Evolutionary conservation across 2,888 invertebrate genomes (phyloP).

Genomic region (Caenorhabditis sulstoni): DNA sequence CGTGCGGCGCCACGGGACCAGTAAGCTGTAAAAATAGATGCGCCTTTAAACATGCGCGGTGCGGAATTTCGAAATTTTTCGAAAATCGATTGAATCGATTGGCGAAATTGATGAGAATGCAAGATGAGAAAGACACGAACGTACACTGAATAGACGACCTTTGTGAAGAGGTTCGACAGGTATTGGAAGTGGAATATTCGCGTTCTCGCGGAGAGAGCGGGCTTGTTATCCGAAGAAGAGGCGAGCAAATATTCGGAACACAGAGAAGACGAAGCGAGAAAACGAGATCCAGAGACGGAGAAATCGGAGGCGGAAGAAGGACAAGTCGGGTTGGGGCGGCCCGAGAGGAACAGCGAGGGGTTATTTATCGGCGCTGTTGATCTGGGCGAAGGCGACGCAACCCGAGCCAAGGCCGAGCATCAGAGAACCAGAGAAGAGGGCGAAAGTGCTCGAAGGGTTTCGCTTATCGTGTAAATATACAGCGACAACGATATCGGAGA

Average conservation of each 20-base stretch:
- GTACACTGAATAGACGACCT: constrained; percentile 26
- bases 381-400: constrained; percentile 1
- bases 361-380: constrained; percentile 40
- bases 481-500: no score
- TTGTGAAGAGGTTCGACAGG: constrained; percentile 44
- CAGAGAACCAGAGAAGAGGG: no score
- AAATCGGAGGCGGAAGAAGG: constrained; percentile 26
- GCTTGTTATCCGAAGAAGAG: constrained; percentile 57
- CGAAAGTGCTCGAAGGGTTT: no score
- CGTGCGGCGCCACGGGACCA: constrained; percentile 1
- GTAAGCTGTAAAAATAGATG: constrained; percentile 2
- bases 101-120: background rate
- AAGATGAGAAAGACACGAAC: constrained; percentile 1
- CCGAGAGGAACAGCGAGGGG: constrained; percentile 22
- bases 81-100: background rate
- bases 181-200: constrained; percentile 8
- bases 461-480: no score
- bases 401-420: constrained; percentile 23
- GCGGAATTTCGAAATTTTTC: background rate
- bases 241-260: constrained; percentile 44
- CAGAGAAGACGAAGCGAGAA: constrained; percentile 31
- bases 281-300: constrained; percentile 26
- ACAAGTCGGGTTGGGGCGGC: constrained; percentile 32
- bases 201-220: background rate
- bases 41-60: constrained; percentile 2